Conservation (phyloP, 2,888 invertebrate species). For the Andrena camellia region DNA sequence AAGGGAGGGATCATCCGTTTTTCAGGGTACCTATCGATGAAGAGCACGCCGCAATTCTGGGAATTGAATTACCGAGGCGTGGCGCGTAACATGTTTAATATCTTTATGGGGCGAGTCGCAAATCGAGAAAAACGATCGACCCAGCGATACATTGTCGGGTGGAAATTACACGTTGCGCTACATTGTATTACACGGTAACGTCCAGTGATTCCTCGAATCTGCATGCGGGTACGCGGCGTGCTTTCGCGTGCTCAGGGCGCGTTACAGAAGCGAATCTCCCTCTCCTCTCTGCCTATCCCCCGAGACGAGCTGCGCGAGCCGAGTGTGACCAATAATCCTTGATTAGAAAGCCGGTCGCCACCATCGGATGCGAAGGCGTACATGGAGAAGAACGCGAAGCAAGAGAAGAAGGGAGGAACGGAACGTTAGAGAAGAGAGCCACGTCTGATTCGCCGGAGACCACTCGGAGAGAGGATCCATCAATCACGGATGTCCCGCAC, state of each 20-base stretch:
- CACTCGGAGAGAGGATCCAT: constrained; percentile 82
- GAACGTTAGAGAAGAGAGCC: constrained; percentile 62
- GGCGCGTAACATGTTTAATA: constrained; percentile 50
- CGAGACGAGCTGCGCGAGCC: constrained; percentile 27
- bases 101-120: constrained; percentile 25
- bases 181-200: constrained; percentile 28
- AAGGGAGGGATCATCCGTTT: constrained; percentile 35
- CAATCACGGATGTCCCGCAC: constrained; percentile 82
- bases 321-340: constrained; percentile 81
- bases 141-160: constrained; percentile 29
- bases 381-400: constrained; percentile 60
- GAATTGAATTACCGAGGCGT: constrained; percentile 55
- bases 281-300: constrained; percentile 29
- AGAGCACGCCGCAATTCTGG: constrained; percentile 37
- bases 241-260: constrained; percentile 9
- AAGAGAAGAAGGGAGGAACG: constrained; percentile 54
- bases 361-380: constrained; percentile 73
- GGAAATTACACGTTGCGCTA: constrained; percentile 36
- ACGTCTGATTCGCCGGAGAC: constrained; percentile 73
- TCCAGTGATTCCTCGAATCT: constrained; percentile 31
- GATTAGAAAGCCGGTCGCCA: constrained; percentile 77
- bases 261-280: constrained; percentile 12
- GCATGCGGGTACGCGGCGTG: neutral
- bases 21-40: constrained; percentile 10
- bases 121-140: constrained; percentile 19